Conservation (phyloP, 2,113 vertebrate genomes). For the Phyllostomus hastatus region DNA sequence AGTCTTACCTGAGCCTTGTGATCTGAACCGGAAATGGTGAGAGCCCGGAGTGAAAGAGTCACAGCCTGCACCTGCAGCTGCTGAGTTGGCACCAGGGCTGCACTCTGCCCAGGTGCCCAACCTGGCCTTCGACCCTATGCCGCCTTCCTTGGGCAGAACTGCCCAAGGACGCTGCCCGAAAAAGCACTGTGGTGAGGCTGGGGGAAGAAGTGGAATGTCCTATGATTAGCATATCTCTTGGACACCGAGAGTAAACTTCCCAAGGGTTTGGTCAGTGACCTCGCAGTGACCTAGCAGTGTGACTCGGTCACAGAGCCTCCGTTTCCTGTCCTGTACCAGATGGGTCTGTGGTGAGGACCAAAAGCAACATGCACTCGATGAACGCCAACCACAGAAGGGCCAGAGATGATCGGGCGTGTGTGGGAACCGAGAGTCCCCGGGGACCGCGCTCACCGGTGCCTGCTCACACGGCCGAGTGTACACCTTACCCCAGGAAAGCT, state of each 20-base stretch:
- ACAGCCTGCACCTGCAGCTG: not conserved
- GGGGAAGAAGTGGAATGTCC: not conserved
- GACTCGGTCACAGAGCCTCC: not conserved
- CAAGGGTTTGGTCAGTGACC: not conserved
- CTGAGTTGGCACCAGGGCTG: not conserved
- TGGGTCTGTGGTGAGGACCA: not conserved
- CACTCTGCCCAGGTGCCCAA: not conserved
- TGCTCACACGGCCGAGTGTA: not conserved
- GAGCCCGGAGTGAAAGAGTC: conserved; percentile 27
- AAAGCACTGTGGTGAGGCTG: not conserved
- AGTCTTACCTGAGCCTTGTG: not conserved
- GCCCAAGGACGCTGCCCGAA: not conserved
- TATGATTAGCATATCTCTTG: not conserved
- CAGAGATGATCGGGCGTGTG: not conserved
- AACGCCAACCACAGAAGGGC: not conserved
- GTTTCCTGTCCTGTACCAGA: not conserved
- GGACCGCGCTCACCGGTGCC: not conserved
- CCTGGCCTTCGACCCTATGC: not conserved
- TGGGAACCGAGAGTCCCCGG: not conserved
- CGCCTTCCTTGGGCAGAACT: not conserved
- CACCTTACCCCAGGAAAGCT: not conserved
- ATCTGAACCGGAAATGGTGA: not conserved
- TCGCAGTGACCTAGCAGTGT: not conserved
- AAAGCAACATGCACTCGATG: not conserved
- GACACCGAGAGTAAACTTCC: not conserved